These are phyloP conservation scores for Cactoblastis cactorum DNA, from an alignment of 2,888 invertebrate genomes.

Conservation along the genomic window DNA sequence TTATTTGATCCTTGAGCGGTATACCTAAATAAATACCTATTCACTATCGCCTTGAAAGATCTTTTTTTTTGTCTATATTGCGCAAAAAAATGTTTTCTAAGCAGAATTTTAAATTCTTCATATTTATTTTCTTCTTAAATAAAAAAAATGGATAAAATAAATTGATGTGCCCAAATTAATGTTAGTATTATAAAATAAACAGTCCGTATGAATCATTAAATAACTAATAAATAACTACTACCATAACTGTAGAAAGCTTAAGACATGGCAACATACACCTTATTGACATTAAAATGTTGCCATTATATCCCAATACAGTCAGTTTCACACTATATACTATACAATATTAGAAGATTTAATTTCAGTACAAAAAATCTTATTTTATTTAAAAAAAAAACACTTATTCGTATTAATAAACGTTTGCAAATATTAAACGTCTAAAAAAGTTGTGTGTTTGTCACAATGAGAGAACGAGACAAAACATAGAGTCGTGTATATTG, in stretches of 20 bases:
- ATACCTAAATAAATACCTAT: too few species aligned
- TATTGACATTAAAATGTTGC: not conserved
- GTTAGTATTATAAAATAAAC: slow-evolving; percentile 11
- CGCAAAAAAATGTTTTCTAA: too few species aligned
- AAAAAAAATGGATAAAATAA: not conserved
- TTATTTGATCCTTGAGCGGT: too few species aligned
- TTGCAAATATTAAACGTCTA: too few species aligned
- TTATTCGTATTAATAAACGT: too few species aligned
- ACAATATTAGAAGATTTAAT: not conserved
- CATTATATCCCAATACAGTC: not conserved
- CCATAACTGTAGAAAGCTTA: not conserved
- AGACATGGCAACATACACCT: not conserved
- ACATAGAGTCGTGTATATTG: not conserved
- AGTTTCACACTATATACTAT: not conserved
- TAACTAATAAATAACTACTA: slow-evolving; percentile 11
- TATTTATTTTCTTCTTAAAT: not conserved
- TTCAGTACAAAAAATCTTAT: not conserved
- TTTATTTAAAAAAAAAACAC: not conserved
- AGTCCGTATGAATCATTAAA: slow-evolving; percentile 8
- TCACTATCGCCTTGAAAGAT: too few species aligned
- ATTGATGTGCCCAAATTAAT: not conserved
- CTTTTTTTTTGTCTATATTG: too few species aligned
- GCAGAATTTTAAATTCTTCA: not conserved
- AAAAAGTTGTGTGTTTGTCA: too few species aligned
- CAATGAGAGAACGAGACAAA: too few species aligned